phyloP scores from a whole-genome alignment of 2,888 invertebrate genomes.

The Phania funesta region DNA sequence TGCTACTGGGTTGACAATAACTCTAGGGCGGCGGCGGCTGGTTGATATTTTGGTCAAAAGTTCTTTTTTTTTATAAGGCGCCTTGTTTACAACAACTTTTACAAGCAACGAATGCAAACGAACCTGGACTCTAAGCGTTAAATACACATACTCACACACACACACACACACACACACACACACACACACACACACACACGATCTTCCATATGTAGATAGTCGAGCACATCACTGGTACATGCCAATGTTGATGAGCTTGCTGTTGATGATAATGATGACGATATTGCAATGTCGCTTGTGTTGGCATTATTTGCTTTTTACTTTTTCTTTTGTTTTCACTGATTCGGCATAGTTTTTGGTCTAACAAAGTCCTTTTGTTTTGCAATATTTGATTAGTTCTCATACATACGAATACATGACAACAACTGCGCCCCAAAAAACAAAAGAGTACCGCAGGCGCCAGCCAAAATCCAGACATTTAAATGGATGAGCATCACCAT shows the following conservation, averaged over 20 bases:
- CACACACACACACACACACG: not conserved
- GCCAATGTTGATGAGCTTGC: conserved; percentile 20
- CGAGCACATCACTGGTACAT: conserved; percentile 5
- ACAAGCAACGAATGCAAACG: conserved; percentile 57
- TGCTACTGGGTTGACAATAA: conserved; percentile 7
- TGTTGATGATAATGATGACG: not conserved
- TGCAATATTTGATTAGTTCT: conserved; percentile 75
- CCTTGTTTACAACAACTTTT: conserved; percentile 63
- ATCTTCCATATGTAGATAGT: too few species aligned
- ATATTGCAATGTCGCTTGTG: conserved; percentile 58
- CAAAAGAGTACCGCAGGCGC: conserved; percentile 80
- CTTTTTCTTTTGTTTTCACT: conserved; percentile 2
- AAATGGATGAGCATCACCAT: conserved; percentile 70
- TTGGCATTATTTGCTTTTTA: conserved; percentile 40
- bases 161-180: not conserved
- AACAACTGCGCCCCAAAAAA: conserved; percentile 68
- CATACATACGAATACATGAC: conserved; percentile 71
- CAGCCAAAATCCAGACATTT: conserved; percentile 73
- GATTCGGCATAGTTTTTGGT: conserved; percentile 44
- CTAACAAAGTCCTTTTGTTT: conserved; percentile 75
- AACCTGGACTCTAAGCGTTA: conserved; percentile 56
- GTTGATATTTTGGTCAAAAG: conserved; percentile 15
- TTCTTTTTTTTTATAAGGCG: conserved; percentile 55
- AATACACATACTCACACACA: conserved; percentile 27
- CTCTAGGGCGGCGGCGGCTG: conserved; percentile 30